Percentiles rank a stretch among this genome's conserved stretches.
Conservation (phyloP, 2,113 vertebrate genomes). For the Callorhinus ursinus region DNA sequence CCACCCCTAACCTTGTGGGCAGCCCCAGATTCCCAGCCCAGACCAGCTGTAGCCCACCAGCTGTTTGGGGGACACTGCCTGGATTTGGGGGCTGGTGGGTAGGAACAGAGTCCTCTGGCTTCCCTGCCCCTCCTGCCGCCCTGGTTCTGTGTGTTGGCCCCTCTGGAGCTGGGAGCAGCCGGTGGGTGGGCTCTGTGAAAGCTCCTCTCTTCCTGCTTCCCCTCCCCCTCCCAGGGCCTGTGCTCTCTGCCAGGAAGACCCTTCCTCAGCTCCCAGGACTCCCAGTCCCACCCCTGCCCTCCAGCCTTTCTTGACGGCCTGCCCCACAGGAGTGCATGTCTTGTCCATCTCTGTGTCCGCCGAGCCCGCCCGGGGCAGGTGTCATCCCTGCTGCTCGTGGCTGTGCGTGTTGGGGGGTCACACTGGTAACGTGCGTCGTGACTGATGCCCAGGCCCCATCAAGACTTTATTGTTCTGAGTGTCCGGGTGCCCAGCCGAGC, state of each 20-base stretch:
- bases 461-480: no score
- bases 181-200: background rate
- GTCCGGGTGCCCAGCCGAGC: background rate
- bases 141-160: background rate
- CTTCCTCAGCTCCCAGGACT: background rate
- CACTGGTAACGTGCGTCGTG: accelerated
- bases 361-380: background rate
- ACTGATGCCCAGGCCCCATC: background rate
- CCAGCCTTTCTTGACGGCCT: background rate
- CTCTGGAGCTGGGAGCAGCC: background rate
- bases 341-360: background rate
- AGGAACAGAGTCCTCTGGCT: background rate
- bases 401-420: background rate
- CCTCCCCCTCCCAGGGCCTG: background rate
- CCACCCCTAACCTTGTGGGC: no score
- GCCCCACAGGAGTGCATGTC: accelerated
- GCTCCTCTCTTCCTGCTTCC: background rate
- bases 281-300: accelerated
- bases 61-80: background rate
- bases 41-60: background rate
- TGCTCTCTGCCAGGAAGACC: background rate
- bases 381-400: background rate
- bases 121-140: background rate
- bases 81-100: background rate
- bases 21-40: no score